Evolutionary conservation across 23 tunicate genomes (phyloP).

Genomic region (Diplosoma virens): DNA sequence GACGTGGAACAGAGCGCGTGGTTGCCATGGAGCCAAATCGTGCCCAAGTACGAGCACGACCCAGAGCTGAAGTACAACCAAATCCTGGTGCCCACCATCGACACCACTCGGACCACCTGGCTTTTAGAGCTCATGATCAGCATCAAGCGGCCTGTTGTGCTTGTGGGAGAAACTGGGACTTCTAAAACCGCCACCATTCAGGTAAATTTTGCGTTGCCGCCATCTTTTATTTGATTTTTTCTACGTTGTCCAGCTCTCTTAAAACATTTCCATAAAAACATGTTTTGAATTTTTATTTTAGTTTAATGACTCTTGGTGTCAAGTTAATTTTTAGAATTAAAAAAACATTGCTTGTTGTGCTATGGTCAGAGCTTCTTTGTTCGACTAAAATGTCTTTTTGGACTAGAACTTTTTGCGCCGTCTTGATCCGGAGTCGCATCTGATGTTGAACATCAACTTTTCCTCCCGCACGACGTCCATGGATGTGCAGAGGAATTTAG

Average conservation of each 20-base stretch:
- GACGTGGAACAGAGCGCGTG: slow-evolving; percentile 56
- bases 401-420: slow-evolving; percentile 58
- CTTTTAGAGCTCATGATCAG: slow-evolving; percentile 55
- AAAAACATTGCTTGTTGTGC: too few relatives aligned
- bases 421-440: slow-evolving; percentile 73
- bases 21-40: slow-evolving; percentile 96
- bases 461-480: slow-evolving; percentile 99
- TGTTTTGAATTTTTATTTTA: too few relatives aligned
- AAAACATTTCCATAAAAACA: too few relatives aligned
- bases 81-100: slow-evolving; percentile 97
- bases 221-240: too few relatives aligned
- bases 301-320: too few relatives aligned
- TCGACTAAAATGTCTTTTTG: too few relatives aligned
- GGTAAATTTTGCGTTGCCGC: slow-evolving; percentile 48
- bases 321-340: too few relatives aligned
- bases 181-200: slow-evolving; percentile 99
- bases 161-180: slow-evolving; percentile 99
- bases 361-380: too few relatives aligned
- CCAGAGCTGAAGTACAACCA: slow-evolving; percentile 92
- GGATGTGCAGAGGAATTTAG: slow-evolving; percentile 98
- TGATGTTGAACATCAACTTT: slow-evolving; percentile 96
- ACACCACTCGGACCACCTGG: slow-evolving; percentile 98
- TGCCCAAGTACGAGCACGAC: slow-evolving; percentile 84
- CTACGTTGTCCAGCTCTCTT: too few relatives aligned
- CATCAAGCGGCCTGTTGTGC: slow-evolving; percentile 90